Percentiles rank a stretch among this genome's conserved stretches.
phyloP scores from a whole-genome alignment of 2,888 invertebrate genomes.

The Argyra leucocephala region DNA sequence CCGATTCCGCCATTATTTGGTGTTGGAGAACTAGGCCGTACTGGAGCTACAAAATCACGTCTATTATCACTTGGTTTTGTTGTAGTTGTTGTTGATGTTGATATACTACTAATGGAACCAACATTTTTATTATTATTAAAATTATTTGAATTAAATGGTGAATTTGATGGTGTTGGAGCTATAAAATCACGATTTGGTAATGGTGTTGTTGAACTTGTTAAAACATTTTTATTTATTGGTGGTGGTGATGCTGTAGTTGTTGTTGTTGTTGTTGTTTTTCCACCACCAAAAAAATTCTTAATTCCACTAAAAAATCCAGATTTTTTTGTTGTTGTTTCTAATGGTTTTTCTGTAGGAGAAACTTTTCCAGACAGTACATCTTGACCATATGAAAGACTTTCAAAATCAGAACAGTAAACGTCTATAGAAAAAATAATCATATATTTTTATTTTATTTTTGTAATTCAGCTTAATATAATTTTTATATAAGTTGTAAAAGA shows the following conservation, averaged over 20 bases:
- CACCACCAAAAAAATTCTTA: conserved; percentile 33
- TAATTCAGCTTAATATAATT: no score
- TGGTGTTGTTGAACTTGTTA: conserved; percentile 20
- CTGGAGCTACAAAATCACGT: conserved; percentile 13
- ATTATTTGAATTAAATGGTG: conserved; percentile 10
- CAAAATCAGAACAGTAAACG: conserved; percentile 1
- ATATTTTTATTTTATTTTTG: not conserved
- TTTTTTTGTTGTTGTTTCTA: conserved; percentile 33
- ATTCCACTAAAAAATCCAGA: conserved; percentile 36
- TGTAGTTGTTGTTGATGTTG: conserved; percentile 19
- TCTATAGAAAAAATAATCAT: not conserved
- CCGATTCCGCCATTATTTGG: not conserved
- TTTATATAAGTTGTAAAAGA: no score
- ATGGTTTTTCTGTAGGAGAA: conserved; percentile 28
- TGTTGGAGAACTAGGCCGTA: not conserved
- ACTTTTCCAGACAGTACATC: conserved; percentile 5
- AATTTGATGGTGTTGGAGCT: conserved; percentile 12
- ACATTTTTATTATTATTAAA: conserved; percentile 15
- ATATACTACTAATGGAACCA: not conserved
- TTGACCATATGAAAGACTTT: conserved; percentile 6
- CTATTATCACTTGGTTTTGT: conserved; percentile 11
- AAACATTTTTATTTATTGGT: conserved; percentile 13
- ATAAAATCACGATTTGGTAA: conserved; percentile 8
- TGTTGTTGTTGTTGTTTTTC: conserved; percentile 26
- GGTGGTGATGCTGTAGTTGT: conserved; percentile 25